phyloP scores from a whole-genome alignment of 2,888 invertebrate genomes.

The Agrochola lychnidis region DNA sequence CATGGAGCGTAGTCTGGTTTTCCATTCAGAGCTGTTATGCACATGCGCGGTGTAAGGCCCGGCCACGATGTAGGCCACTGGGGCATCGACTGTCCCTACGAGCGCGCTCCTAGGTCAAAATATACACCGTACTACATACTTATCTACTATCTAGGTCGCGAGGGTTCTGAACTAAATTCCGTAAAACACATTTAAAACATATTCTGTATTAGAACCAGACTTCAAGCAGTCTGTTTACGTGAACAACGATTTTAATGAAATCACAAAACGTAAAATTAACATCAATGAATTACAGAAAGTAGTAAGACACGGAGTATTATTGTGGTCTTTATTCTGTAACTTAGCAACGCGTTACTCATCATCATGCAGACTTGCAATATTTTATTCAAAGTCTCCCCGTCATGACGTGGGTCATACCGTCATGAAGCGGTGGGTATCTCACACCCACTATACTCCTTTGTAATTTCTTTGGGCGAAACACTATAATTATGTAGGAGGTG shows the following conservation, averaged over 20 bases:
- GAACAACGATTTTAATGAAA: not conserved
- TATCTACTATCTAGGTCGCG: slow-evolving; percentile 79
- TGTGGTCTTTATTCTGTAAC: slow-evolving; percentile 47
- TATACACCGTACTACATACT: slow-evolving; percentile 70
- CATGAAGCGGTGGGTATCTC: slow-evolving; percentile 26
- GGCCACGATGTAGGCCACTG: slow-evolving; percentile 81
- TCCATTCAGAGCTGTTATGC: slow-evolving; percentile 75
- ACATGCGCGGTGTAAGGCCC: slow-evolving; percentile 79
- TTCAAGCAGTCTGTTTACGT: slow-evolving; percentile 10
- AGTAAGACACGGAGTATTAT: slow-evolving; percentile 26
- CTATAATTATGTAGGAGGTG: not conserved
- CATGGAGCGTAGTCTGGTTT: slow-evolving; percentile 62
- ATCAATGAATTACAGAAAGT: slow-evolving; percentile 7
- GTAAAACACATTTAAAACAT: slow-evolving; percentile 45
- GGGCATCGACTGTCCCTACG: slow-evolving; percentile 84
- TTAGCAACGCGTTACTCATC: slow-evolving; percentile 60
- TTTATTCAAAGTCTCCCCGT: slow-evolving; percentile 27
- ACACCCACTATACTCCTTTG: slow-evolving; percentile 27
- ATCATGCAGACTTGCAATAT: slow-evolving; percentile 32
- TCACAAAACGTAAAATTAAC: slow-evolving; percentile 12
- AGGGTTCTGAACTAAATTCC: slow-evolving; percentile 59
- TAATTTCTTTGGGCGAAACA: slow-evolving; percentile 18
- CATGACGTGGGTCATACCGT: slow-evolving; percentile 11
- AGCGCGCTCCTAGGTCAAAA: slow-evolving; percentile 77
- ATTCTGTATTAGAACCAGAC: slow-evolving; percentile 14